Percentiles rank a stretch among this genome's conserved stretches.
Conservation (phyloP, 2,113 vertebrate species). For the Petaurus breviceps region DNA sequence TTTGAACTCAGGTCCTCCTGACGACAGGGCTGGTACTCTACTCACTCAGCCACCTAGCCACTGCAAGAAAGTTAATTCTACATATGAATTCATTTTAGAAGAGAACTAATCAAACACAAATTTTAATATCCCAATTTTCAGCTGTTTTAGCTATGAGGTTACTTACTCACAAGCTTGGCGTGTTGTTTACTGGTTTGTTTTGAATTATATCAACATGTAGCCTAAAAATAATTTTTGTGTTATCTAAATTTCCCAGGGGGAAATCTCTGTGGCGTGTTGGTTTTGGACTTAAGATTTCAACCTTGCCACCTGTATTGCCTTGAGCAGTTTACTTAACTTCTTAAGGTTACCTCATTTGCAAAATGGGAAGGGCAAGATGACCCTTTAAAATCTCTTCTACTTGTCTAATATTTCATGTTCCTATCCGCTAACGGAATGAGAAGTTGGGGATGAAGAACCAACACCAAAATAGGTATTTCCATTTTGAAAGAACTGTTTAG, state of each 20-base stretch:
- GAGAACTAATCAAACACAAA: not conserved
- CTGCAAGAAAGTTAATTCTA: not conserved
- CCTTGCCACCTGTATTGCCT: not conserved
- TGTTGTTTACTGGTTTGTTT: not conserved
- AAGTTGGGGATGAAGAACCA: not conserved
- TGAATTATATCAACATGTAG: slow-evolving; percentile 23
- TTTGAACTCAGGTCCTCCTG: too few species aligned
- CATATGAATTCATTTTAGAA: not conserved
- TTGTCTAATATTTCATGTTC: not conserved
- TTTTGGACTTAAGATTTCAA: not conserved
- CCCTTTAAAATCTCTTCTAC: not conserved
- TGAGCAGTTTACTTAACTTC: not conserved
- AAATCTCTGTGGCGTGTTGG: not conserved
- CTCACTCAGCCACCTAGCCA: too few species aligned
- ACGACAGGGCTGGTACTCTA: too few species aligned
- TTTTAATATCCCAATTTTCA: not conserved
- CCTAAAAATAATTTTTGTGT: not conserved
- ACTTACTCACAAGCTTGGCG: not conserved
- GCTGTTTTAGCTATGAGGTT: not conserved
- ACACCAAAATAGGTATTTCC: slow-evolving; percentile 30
- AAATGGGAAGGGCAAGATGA: not conserved
- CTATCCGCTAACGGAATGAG: not conserved
- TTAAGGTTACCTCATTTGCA: not conserved
- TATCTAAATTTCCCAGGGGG: not conserved
- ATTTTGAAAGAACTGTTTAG: slow-evolving; percentile 51